phyloP scores from a whole-genome alignment of 2,888 invertebrate species.

The Pherbina coryleti region DNA sequence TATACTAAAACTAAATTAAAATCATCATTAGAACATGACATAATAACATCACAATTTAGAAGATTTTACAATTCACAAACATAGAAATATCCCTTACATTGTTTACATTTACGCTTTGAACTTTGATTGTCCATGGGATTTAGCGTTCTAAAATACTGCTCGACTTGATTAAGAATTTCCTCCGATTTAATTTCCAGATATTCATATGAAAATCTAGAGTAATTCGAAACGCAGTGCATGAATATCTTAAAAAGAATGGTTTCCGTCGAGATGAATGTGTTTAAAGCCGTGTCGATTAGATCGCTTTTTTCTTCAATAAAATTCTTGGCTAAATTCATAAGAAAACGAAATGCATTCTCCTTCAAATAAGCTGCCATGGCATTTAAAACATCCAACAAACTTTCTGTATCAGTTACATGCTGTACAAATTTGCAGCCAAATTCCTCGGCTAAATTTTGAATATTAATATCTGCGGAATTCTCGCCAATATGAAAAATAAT shows the following conservation, averaged over 20 bases:
- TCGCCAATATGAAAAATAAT: background rate
- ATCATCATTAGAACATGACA: background rate
- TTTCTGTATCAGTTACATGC: constrained; percentile 54
- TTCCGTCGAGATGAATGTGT: constrained; percentile 59
- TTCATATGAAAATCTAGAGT: constrained; percentile 49
- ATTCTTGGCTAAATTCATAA: constrained; percentile 53
- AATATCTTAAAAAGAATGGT: constrained; percentile 58
- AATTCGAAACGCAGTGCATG: constrained; percentile 53
- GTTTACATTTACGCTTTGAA: constrained; percentile 35
- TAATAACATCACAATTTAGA: background rate
- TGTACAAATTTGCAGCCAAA: constrained; percentile 57
- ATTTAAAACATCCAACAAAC: constrained; percentile 55
- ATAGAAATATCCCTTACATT: constrained; percentile 44
- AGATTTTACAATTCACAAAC: constrained; percentile 34
- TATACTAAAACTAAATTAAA: background rate
- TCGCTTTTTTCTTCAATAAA: constrained; percentile 57
- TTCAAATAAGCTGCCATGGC: constrained; percentile 53
- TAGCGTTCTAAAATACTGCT: constrained; percentile 44
- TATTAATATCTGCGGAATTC: constrained; percentile 29
- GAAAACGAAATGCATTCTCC: constrained; percentile 47
- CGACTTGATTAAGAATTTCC: constrained; percentile 44
- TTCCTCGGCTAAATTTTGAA: constrained; percentile 38
- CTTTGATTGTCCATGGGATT: constrained; percentile 35
- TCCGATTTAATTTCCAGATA: constrained; percentile 47
- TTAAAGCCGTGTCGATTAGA: constrained; percentile 51